Evolutionary conservation across 2,113 vertebrate genomes (phyloP).

Genomic region (Mesembrinibis cayennensis): DNA sequence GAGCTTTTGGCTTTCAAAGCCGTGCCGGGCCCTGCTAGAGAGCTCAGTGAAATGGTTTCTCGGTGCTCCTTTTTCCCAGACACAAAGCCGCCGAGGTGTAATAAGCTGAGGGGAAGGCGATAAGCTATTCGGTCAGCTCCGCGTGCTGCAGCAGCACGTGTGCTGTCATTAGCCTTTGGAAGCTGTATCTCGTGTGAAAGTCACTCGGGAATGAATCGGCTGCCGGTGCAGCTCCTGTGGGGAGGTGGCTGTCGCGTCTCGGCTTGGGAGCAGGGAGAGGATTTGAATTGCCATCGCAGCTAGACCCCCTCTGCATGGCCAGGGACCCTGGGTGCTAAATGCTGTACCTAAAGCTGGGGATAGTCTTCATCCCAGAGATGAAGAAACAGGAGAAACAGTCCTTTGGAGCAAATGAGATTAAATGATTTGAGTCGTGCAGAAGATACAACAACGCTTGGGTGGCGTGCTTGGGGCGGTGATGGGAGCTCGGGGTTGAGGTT

Average conservation of each 20-base stretch:
- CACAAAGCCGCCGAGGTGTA: neutral
- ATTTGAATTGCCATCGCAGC: fast-evolving
- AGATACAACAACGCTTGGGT: conserved; percentile 15
- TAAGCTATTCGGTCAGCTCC: neutral
- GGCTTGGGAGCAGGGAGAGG: neutral
- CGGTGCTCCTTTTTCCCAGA: neutral
- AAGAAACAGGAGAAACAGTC: neutral
- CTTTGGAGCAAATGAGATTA: neutral
- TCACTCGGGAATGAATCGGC: neutral
- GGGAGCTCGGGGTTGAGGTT: neutral
- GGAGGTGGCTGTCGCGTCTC: neutral
- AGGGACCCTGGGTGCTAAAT: neutral
- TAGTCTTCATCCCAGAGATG: neutral
- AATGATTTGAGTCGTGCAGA: neutral
- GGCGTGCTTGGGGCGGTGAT: neutral
- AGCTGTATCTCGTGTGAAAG: neutral
- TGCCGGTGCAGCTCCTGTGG: neutral
- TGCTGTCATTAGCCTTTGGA: neutral
- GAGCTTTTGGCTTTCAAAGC: neutral
- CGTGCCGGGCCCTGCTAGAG: fast-evolving
- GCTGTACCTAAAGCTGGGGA: neutral
- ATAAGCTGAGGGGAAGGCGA: neutral
- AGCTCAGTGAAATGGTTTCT: neutral
- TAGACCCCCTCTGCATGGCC: fast-evolving
- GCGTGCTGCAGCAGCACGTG: neutral